A percentile compares a stretch with the other conserved stretches of the same genome.
Conservation (phyloP, 2,113 vertebrate genomes). For the Melanotaenia duboulayi region DNA sequence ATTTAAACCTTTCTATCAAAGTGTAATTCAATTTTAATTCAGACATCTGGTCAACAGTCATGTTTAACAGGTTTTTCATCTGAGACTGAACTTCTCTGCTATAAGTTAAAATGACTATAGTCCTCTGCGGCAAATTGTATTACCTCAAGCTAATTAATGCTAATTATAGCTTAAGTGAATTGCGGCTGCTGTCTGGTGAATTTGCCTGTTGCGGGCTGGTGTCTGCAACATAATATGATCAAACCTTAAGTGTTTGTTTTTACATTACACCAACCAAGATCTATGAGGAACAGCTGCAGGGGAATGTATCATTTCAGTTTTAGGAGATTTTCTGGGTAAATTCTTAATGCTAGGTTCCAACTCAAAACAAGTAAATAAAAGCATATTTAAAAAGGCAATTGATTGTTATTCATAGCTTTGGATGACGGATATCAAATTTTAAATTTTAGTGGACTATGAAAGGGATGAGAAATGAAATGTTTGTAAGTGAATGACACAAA, state of each 20-base stretch:
- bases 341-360: too few species aligned
- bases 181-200: not conserved
- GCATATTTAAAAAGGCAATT: not conserved
- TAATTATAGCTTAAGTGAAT: not conserved
- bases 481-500: not conserved
- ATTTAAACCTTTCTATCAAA: not conserved
- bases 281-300: too few species aligned
- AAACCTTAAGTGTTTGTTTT: not conserved
- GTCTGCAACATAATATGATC: constrained; percentile 2
- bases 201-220: not conserved
- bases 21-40: too few species aligned
- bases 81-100: too few species aligned
- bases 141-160: not conserved
- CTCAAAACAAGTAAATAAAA: not conserved
- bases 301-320: too few species aligned
- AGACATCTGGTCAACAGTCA: too few species aligned
- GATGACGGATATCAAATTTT: not conserved
- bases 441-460: not conserved
- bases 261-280: not conserved
- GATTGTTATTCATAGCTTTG: not conserved
- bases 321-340: too few species aligned
- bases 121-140: too few species aligned
- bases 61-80: too few species aligned
- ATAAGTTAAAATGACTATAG: too few species aligned
- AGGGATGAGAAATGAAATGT: not conserved